Evolutionary conservation across 1,140 invertebrate genomes (phyloP), one percentile per base, ranked within the genome.

Genomic region (Caenorhabditis tropicalis): DNA sequence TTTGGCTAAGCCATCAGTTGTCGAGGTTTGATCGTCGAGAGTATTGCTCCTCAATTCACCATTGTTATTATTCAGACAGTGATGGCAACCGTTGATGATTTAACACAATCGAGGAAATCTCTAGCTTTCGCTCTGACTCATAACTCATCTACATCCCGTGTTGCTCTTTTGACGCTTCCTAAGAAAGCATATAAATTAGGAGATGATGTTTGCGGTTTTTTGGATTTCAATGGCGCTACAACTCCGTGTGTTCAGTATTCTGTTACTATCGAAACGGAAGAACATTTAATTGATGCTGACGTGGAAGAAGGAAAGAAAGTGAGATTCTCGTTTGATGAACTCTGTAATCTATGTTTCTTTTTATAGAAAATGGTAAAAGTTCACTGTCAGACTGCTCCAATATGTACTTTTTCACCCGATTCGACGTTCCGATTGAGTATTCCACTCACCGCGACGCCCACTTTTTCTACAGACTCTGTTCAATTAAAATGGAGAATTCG

Each of bases 401-500:
- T 81, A 19, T 82, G 90, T 74, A 82, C 87, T 82, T 90, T 82
- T 65, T 88, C 46, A n/a, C 84, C 84, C 49, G 87, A 86, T 83
- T 85, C 79, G 4, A 84, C 88, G 51, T 91, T 91, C 58, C 87
- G 89, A 74, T 24, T 90, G 12, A 49, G 87, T n/a, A 85, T 90
- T 49, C 89, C 89, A 27, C 43, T 89, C 48, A 87, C 80, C 19
- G 86, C 82, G 24, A 74, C 85, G 10, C 90, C 89, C 7, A 88
- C 88, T 16, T 90, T 90, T 82, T 80, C 87, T 19, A 90, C 88
- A 24, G 87, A 91, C 81, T 70, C 81, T 89, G 89, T 91, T 70
- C 85, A 89, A 82, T 39, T 91, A n/a, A 85, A 86, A 53, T 90
- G 90, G 90, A 79, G 88, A 48, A 60, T 90, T 46, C 88, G 89